phyloP scores from a whole-genome alignment of 2,888 invertebrate genomes.

The Aricia artaxerxes region DNA sequence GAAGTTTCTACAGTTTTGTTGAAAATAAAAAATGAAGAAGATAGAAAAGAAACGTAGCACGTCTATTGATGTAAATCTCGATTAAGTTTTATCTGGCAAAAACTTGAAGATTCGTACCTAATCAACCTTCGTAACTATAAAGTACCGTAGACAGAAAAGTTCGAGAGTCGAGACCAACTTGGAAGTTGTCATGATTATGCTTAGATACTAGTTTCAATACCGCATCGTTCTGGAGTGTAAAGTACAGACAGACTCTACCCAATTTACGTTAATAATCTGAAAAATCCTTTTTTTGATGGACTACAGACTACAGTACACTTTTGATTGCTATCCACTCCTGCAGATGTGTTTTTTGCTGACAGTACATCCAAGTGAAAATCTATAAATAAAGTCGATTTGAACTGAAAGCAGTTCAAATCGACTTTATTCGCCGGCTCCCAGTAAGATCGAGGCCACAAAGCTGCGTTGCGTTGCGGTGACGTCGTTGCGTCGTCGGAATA shows the following conservation, averaged over 20 bases:
- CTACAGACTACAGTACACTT: not conserved
- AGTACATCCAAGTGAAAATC: not conserved
- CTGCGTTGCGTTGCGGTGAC: not conserved
- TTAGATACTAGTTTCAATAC: not conserved
- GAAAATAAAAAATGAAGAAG: not conserved
- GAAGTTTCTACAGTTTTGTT: too few relatives aligned
- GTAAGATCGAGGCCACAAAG: not conserved
- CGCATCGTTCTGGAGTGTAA: not conserved
- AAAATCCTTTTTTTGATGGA: not conserved
- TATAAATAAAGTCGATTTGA: conserved; percentile 3
- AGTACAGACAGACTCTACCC: not conserved
- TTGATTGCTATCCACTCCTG: not conserved
- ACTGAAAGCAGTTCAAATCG: not conserved
- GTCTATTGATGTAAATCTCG: not conserved
- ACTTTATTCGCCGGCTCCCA: not conserved
- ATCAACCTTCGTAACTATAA: not conserved
- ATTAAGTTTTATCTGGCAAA: not conserved
- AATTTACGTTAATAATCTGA: not conserved
- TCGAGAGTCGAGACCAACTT: not conserved
- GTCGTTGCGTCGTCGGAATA: too few relatives aligned
- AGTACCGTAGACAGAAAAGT: not conserved
- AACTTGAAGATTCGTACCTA: not conserved
- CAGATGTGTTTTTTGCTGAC: not conserved
- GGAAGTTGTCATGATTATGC: not conserved
- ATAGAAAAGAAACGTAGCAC: not conserved